phyloP scores from a whole-genome alignment of 2,113 vertebrate species.

The Carassius auratus region DNA sequence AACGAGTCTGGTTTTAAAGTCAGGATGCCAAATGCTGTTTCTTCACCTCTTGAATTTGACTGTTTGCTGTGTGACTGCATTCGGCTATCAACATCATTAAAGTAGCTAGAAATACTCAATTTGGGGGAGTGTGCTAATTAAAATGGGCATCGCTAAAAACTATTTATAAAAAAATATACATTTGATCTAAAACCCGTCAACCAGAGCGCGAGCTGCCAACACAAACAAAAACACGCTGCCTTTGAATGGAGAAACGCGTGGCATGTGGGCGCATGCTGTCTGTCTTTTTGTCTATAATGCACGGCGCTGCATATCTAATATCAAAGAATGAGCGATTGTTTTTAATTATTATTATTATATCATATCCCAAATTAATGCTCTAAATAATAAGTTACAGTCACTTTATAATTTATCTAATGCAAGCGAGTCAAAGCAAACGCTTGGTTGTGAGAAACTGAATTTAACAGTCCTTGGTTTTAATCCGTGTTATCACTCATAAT shows the following conservation, averaged over 20 bases:
- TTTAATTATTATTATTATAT: not conserved
- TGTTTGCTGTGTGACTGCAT: constrained; percentile 10
- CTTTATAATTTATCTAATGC: not conserved
- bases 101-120: not conserved
- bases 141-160: not conserved
- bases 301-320: not conserved
- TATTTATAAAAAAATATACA: too few relatives aligned
- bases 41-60: not conserved
- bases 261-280: not conserved
- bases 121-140: not conserved
- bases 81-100: not conserved
- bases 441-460: not conserved
- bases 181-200: not conserved
- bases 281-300: not conserved
- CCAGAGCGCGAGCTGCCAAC: constrained; percentile 8
- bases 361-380: not conserved
- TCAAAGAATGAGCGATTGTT: not conserved
- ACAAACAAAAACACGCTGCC: constrained; percentile 39
- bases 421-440: not conserved
- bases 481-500: constrained; percentile 18
- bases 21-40: constrained; percentile 16
- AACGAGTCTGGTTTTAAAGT: not conserved
- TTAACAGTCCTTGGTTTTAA: not conserved
- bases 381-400: not conserved
- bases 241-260: constrained; percentile 37